Percentiles rank a stretch among this genome's conserved stretches.
phyloP scores from a whole-genome alignment of 2,888 invertebrate genomes.

The Cinara cedri region DNA sequence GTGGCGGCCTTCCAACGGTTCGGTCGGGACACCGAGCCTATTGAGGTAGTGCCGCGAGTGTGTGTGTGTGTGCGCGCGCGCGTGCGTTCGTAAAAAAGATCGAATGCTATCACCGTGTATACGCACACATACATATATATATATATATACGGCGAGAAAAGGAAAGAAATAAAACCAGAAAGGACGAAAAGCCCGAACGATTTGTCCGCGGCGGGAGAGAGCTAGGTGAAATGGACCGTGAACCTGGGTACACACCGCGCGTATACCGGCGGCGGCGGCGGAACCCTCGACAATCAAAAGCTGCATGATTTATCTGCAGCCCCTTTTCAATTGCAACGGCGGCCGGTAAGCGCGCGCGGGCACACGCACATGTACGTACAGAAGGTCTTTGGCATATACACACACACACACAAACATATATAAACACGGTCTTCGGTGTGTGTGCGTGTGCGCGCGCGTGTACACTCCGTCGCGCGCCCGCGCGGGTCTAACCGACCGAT shows the following conservation, averaged over 20 bases:
- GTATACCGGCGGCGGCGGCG: slow-evolving; percentile 21
- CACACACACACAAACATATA: neutral
- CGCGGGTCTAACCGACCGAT: neutral
- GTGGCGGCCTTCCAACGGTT: no score
- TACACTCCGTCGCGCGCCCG: neutral
- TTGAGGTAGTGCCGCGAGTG: neutral
- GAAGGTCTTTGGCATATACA: neutral
- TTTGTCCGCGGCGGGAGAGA: slow-evolving; percentile 41
- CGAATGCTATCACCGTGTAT: neutral
- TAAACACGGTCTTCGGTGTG: neutral
- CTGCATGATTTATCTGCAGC: slow-evolving; percentile 56
- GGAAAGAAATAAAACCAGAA: slow-evolving; percentile 2
- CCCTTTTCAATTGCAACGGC: slow-evolving; percentile 55
- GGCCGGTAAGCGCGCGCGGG: slow-evolving; percentile 16
- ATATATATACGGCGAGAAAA: neutral
- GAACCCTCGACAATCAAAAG: slow-evolving; percentile 56
- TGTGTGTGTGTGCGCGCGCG: neutral
- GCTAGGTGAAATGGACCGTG: slow-evolving; percentile 53
- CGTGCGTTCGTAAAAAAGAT: no score
- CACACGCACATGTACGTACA: neutral
- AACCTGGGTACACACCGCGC: slow-evolving; percentile 1
- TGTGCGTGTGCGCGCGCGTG: neutral
- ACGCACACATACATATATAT: neutral
- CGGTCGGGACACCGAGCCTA: no score
- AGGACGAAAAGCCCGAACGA: slow-evolving; percentile 41